Evolutionary conservation across 2,113 vertebrate species (phyloP).

Genomic region (Sturnus vulgaris): DNA sequence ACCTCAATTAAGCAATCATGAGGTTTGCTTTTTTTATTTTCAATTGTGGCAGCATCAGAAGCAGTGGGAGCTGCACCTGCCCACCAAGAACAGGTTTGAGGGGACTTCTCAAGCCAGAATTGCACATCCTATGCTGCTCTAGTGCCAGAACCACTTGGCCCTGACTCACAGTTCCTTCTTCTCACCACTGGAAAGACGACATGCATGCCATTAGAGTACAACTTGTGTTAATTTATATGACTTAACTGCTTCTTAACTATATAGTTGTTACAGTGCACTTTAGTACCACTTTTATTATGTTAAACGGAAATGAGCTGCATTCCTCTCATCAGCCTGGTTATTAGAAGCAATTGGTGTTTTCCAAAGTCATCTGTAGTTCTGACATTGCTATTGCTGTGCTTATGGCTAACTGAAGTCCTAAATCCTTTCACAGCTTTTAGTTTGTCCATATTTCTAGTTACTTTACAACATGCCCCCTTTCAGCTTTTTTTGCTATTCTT

Average conservation of each 20-base stretch:
- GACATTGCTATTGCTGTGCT: background rate
- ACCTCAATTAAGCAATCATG: background rate
- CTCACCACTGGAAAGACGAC: background rate
- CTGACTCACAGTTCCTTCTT: background rate
- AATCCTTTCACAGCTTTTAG: constrained; percentile 37
- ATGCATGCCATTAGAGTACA: background rate
- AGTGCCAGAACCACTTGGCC: background rate
- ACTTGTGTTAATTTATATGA: background rate
- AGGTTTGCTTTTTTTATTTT: background rate
- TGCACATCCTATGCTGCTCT: background rate
- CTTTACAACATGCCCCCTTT: constrained; percentile 33
- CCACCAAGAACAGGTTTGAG: background rate
- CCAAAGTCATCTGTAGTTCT: background rate
- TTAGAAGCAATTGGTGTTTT: background rate
- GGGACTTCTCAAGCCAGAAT: background rate
- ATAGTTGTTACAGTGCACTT: background rate
- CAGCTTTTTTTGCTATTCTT: constrained; percentile 54
- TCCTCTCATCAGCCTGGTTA: background rate
- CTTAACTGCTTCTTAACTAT: background rate
- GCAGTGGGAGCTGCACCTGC: background rate
- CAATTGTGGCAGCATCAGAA: background rate
- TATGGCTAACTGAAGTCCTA: background rate
- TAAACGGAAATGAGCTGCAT: background rate
- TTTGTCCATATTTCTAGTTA: constrained; percentile 43
- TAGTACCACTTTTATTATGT: background rate